Conservation (phyloP, 2,888 invertebrate species). For the Ormyrus thymus region DNA sequence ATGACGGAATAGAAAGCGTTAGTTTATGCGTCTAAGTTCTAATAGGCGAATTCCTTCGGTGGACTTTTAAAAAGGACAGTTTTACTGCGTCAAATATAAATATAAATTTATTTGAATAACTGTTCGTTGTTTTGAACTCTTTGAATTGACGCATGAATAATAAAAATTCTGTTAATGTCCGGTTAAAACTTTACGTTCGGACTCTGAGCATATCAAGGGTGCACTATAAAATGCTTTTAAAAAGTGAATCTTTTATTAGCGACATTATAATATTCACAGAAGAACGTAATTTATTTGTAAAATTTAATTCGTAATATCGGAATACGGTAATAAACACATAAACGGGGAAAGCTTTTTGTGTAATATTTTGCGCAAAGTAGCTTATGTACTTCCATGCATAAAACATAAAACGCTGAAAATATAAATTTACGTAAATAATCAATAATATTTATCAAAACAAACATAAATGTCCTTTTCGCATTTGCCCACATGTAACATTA, state of each 20-base stretch:
- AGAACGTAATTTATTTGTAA: too few relatives aligned
- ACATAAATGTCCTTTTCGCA: background rate
- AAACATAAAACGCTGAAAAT: slow-evolving; percentile 3
- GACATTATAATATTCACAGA: background rate
- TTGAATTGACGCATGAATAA: background rate
- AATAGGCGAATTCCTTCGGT: too few relatives aligned
- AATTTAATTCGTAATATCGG: too few relatives aligned
- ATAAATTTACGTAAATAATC: background rate
- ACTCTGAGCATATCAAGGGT: background rate
- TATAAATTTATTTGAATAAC: background rate
- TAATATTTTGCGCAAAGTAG: background rate
- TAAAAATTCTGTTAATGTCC: background rate
- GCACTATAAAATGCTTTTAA: background rate
- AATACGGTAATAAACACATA: background rate
- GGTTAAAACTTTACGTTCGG: background rate
- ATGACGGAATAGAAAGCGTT: background rate
- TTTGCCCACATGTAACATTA: too few relatives aligned
- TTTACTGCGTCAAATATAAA: too few relatives aligned
- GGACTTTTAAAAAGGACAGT: too few relatives aligned
- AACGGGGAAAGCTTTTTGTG: background rate
- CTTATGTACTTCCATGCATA: background rate
- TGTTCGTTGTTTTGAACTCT: slow-evolving; percentile 5
- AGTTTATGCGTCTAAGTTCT: background rate
- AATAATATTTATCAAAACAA: background rate
- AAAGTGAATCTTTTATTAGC: slow-evolving; percentile 10